Conservation (phyloP, 2,888 invertebrate species). For the Apodemia hepburni region DNA sequence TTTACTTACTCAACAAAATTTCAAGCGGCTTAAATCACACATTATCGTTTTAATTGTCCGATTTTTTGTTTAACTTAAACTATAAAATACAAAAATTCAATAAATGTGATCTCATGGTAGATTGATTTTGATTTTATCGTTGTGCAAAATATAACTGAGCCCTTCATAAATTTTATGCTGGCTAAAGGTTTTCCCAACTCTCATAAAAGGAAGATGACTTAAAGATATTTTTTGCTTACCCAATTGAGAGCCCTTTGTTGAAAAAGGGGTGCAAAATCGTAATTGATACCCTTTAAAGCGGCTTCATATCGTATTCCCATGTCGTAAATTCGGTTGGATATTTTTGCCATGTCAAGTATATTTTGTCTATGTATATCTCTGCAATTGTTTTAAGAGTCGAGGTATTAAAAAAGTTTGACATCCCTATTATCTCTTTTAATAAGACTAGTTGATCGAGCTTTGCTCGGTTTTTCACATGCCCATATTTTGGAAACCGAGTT, state of each 20-base stretch:
- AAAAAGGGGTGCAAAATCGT: slow-evolving; percentile 23
- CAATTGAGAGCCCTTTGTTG: slow-evolving; percentile 20
- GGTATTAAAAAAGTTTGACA: too few relatives aligned
- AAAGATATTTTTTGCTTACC: slow-evolving; percentile 22
- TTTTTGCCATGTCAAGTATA: slow-evolving; percentile 6
- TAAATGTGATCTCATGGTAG: neutral
- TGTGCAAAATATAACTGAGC: slow-evolving; percentile 7
- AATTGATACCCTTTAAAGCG: slow-evolving; percentile 22
- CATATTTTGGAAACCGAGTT: too few relatives aligned
- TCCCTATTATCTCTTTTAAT: too few relatives aligned
- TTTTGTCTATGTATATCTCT: neutral
- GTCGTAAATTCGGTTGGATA: slow-evolving; percentile 5
- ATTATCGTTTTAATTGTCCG: too few relatives aligned
- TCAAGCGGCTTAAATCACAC: too few relatives aligned
- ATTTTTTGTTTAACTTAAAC: neutral
- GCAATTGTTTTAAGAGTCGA: too few relatives aligned
- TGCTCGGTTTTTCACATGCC: too few relatives aligned
- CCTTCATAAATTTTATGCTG: slow-evolving; percentile 7
- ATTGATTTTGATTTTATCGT: slow-evolving; percentile 11
- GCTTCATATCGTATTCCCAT: slow-evolving; percentile 22
- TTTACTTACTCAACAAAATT: too few relatives aligned
- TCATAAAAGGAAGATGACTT: slow-evolving; percentile 21
- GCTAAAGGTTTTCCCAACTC: slow-evolving; percentile 13
- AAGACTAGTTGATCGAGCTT: too few relatives aligned
- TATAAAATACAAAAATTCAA: neutral